These are phyloP conservation scores for Cybosia mesomella DNA, from an alignment of 2,888 invertebrate genomes.

Conservation along the genomic window DNA sequence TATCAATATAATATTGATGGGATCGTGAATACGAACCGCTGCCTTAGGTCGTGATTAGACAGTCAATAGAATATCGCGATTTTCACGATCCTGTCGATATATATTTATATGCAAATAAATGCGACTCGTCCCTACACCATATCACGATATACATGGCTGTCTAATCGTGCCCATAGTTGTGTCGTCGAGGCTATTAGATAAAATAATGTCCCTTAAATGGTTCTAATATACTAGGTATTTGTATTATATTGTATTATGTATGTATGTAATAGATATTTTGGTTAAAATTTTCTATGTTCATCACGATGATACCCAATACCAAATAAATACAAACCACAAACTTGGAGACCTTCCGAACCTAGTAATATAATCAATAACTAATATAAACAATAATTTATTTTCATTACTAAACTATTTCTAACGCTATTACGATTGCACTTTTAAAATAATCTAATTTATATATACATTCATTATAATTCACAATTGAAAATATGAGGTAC, in stretches of 20 bases:
- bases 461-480: constrained; percentile 58
- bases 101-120: too few species aligned
- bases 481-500: constrained; percentile 43
- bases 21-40: too few species aligned
- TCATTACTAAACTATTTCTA: constrained; percentile 59
- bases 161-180: neutral
- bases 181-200: too few species aligned
- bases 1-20: too few species aligned
- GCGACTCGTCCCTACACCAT: too few species aligned
- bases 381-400: constrained; percentile 45
- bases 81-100: too few species aligned
- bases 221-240: neutral
- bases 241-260: too few species aligned
- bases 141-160: too few species aligned
- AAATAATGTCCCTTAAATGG: too few species aligned
- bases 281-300: constrained; percentile 13
- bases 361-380: constrained; percentile 26
- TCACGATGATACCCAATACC: constrained; percentile 37
- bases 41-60: too few species aligned
- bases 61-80: too few species aligned
- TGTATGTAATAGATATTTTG: neutral
- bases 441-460: constrained; percentile 68
- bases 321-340: constrained; percentile 29
- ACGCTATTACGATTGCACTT: constrained; percentile 81
- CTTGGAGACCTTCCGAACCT: constrained; percentile 14